Conservation (phyloP, 2,113 vertebrate species). For the Clarias magur region DNA sequence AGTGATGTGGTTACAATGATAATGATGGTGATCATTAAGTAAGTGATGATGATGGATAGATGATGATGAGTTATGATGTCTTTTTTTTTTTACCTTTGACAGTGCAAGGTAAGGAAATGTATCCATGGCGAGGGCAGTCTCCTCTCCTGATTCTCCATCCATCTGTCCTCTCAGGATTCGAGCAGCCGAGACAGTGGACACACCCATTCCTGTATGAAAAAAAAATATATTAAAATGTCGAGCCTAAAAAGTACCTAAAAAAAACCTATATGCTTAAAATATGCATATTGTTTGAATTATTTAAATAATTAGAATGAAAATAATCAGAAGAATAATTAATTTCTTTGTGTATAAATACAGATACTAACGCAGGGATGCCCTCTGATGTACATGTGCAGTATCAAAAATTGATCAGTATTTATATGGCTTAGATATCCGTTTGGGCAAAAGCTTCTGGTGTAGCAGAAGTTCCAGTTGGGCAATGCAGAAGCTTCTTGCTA, state of each 20-base stretch:
- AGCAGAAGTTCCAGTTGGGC: background rate
- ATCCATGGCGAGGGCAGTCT: conserved; percentile 75
- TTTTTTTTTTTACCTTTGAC: conserved; percentile 72
- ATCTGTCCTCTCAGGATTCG: conserved; percentile 77
- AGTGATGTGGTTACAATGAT: background rate
- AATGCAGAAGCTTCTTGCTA: background rate
- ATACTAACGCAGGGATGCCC: background rate
- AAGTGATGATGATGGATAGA: background rate
- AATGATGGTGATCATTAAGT: background rate
- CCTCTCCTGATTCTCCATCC: conserved; percentile 75
- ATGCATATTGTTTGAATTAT: background rate
- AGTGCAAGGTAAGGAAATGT: conserved; percentile 77
- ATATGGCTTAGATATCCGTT: background rate
- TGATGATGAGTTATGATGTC: no score
- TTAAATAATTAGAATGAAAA: background rate
- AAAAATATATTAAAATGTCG: background rate
- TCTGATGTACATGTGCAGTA: background rate
- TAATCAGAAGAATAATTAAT: background rate
- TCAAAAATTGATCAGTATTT: background rate
- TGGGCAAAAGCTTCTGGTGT: background rate
- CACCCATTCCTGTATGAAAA: conserved; percentile 73
- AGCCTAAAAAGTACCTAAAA: background rate
- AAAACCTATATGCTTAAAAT: background rate
- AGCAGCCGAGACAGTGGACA: conserved; percentile 77
- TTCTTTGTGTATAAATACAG: background rate